phyloP scores from a whole-genome alignment of 2,888 invertebrate species.

The Drosophila multiciliata region DNA sequence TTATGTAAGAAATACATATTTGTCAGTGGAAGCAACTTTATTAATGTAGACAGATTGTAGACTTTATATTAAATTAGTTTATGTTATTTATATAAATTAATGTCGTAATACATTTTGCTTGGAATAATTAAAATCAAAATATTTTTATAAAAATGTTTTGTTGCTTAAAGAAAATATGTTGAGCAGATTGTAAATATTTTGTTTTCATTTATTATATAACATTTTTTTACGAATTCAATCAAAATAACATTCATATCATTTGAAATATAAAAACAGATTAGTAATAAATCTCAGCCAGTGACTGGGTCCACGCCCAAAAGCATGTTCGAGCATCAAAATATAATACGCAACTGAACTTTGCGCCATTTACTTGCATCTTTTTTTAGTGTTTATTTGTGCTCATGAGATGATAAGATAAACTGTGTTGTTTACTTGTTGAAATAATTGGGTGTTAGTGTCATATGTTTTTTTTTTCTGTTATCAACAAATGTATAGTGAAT shows the following conservation, averaged over 20 bases:
- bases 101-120: background rate
- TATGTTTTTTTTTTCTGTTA: conserved; percentile 6
- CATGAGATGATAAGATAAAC: conserved; percentile 42
- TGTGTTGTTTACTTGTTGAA: conserved; percentile 27
- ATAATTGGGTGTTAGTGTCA: conserved; percentile 30
- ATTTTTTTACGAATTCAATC: background rate
- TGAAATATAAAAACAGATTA: background rate
- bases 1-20: background rate
- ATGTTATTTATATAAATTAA: background rate
- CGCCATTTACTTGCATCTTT: conserved; percentile 32
- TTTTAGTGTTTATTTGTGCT: conserved; percentile 20
- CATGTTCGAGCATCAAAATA: background rate
- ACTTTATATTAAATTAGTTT: background rate
- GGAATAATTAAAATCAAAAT: background rate
- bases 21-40: background rate
- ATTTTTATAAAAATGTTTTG: background rate
- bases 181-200: background rate
- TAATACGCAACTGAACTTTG: conserved; percentile 1
- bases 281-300: background rate
- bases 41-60: background rate
- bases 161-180: background rate
- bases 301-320: background rate
- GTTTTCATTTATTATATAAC: background rate
- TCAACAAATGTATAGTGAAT: background rate
- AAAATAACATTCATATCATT: background rate